Percentiles rank a stretch among this genome's conserved stretches.
Conservation (phyloP, 2,797 vertebrate genomes). For the Peromyscus aztecus region DNA sequence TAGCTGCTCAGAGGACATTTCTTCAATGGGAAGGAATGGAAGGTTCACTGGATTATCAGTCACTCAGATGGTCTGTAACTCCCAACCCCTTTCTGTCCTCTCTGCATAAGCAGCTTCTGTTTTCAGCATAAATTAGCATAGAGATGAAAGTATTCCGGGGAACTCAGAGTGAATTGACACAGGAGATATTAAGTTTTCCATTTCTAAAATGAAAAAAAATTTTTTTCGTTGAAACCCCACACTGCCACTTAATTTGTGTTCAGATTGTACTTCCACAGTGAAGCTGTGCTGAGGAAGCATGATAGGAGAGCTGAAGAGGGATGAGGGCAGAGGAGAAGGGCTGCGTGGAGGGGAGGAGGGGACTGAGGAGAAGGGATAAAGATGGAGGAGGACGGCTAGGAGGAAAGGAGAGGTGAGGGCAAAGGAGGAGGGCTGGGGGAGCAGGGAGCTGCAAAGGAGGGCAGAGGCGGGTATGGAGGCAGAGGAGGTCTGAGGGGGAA, state of each 20-base stretch:
- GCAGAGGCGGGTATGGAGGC: not conserved
- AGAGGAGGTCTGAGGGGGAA: too few species aligned
- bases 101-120: not conserved
- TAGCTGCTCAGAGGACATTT: not conserved
- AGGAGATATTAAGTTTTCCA: conserved; percentile 43
- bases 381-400: not conserved
- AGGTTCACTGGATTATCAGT: not conserved
- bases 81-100: not conserved
- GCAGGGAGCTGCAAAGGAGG: too few species aligned
- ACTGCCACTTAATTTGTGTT: conserved; percentile 65
- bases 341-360: not conserved
- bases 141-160: conserved; percentile 58
- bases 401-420: not conserved
- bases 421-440: not conserved
- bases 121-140: conserved; percentile 66
- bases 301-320: too few species aligned
- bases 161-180: conserved; percentile 1
- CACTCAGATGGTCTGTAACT: not conserved
- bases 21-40: not conserved
- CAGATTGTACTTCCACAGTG: not conserved
- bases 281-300: not conserved
- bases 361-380: not conserved
- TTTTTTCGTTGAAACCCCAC: conserved; percentile 60
- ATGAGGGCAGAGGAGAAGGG: not conserved
- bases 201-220: conserved; percentile 69